Evolutionary conservation across 2,797 vertebrate species (phyloP).

Genomic region (Myotis planiceps): DNA sequence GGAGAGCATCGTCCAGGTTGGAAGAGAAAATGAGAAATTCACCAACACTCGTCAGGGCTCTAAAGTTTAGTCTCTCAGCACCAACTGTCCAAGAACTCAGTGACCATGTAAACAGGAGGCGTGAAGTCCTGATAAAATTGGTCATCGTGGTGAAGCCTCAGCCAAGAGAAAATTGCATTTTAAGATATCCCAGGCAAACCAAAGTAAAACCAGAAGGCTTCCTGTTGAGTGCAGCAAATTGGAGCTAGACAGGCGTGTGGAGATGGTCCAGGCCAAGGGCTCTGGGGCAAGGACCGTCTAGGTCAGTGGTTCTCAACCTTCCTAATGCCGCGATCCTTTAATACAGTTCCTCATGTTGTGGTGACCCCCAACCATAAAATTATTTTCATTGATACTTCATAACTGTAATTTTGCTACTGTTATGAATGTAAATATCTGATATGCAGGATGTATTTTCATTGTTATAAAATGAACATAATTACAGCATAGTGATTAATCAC

Average conservation of each 20-base stretch:
- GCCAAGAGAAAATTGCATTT: not conserved
- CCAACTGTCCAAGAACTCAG: not conserved
- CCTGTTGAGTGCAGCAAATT: not conserved
- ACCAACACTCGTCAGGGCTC: not conserved
- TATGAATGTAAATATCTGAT: no score
- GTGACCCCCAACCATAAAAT: no score
- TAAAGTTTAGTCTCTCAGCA: not conserved
- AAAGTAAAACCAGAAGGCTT: not conserved
- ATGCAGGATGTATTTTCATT: no score
- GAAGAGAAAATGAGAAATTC: not conserved
- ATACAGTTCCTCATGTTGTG: no score
- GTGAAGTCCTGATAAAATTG: not conserved
- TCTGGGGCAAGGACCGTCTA: not conserved
- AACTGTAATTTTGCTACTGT: no score
- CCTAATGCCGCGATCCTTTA: no score
- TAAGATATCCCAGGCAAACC: not conserved
- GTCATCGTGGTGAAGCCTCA: not conserved
- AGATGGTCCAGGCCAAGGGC: not conserved
- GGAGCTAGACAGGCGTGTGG: not conserved
- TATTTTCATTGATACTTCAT: no score
- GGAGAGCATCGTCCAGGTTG: not conserved
- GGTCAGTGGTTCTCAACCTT: no score
- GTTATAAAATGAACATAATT: no score
- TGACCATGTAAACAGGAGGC: not conserved
- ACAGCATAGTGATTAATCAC: no score